Base-by-base conservation (phyloP, 2,888 invertebrate species). In the Ophion costatus region DNA sequence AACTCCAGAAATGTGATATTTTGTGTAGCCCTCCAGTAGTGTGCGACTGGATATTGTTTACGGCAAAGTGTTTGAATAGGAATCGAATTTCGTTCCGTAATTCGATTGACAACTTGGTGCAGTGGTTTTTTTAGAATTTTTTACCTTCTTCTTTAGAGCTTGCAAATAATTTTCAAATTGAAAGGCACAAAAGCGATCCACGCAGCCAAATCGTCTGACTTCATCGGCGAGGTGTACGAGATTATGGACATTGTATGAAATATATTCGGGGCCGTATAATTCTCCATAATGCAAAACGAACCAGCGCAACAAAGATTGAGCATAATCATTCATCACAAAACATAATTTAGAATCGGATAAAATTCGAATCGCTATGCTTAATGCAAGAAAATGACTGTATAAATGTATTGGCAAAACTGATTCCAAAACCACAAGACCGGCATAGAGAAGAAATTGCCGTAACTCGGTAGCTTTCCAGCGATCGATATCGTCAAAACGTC, bases 311-410 rank as follows among this genome's bases (percentile, higher is more conserved):
- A 89, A 77, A 70, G 83, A 51, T 42, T 78, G 11, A 70, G 87
- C 88, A 82, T 87, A 86, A 29, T 87, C 79, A 80, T 84, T 87
- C 51, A 84, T 74, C 29, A 71, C 69, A 17, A 77, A 22, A 73
- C 82, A 86, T 57, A 83, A 51, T 59, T 82, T 70, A 67, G 73
- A n/a, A 84, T 84, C 73, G 42, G 80, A 88, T 79, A 89, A 85
- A 82, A 89, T 83, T 84, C 87, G 71, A 69, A 89, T 88, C 17
- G 86, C 88, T 71, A 85, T 56, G 82, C 86, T 87, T 51, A 90
- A 83, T 24, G 84, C 79, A 61, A 90, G 63, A 83, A 90, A 89
- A 85, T 89, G 89, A 56, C 75, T 61, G 73, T 88, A 89, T 20
- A 83, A 79, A 29, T 83, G 33, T 70, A 9, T 17, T 76, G 66